Conservation (phyloP, 1,140 invertebrate species). For the Pseudachorutes palmiensis region DNA sequence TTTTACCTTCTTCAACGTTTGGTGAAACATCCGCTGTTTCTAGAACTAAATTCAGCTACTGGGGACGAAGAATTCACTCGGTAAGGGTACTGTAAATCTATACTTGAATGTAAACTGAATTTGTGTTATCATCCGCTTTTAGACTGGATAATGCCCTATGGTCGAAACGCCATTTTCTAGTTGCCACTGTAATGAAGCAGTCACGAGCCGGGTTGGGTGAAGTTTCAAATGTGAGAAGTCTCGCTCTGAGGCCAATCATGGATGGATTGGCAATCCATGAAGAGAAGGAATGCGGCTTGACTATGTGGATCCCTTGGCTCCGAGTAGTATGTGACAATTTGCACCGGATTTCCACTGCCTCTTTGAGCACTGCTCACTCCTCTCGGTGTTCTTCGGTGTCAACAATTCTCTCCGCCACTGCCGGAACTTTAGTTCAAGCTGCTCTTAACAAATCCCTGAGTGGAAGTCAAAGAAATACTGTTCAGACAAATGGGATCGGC, state of each 20-base stretch:
- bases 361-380: conserved; percentile 17
- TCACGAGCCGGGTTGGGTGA: conserved; percentile 34
- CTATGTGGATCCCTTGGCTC: conserved; percentile 37
- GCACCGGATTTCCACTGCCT: conserved; percentile 30
- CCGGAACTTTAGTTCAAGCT: conserved; percentile 31
- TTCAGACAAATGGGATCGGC: background rate
- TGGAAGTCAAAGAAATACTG: background rate
- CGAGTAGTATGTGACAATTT: conserved; percentile 38
- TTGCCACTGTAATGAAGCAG: conserved; percentile 37
- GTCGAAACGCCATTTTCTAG: conserved; percentile 33
- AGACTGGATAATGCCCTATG: conserved; percentile 32
- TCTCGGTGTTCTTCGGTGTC: conserved; percentile 37
- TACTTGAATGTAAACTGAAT: background rate
- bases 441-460: conserved; percentile 27
- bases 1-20: no score
- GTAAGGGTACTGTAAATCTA: conserved; percentile 9
- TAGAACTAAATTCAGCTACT: conserved; percentile 30
- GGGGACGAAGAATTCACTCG: conserved; percentile 35
- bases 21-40: conserved; percentile 34
- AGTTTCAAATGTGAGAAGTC: conserved; percentile 34
- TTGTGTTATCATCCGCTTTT: conserved; percentile 6
- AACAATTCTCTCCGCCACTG: conserved; percentile 33
- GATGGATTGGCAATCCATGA: conserved; percentile 30
- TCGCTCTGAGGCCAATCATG: conserved; percentile 34
- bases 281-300: background rate